A percentile compares a stretch with the other conserved stretches of the same genome.
These are phyloP conservation scores for Magallana angulata DNA, from an alignment of 1,140 invertebrate species.

Conservation along the genomic window DNA sequence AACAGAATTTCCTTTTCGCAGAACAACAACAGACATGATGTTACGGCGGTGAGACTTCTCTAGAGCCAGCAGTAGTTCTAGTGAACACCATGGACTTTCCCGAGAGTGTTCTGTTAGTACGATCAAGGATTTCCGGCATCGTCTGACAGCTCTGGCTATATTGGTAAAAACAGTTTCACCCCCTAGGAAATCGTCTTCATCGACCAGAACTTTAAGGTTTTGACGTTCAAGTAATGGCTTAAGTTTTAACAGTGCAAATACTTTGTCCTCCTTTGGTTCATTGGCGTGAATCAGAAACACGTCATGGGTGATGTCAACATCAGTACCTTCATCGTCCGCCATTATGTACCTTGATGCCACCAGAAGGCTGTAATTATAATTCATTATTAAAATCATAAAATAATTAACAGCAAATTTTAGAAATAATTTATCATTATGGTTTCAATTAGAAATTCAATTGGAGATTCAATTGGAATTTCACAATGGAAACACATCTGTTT, in stretches of 20 bases:
- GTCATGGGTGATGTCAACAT: background rate
- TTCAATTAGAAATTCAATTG: no score
- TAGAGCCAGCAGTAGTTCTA: conserved; percentile 47
- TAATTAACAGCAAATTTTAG: no score
- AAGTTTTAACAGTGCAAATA: background rate
- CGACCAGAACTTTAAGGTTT: background rate
- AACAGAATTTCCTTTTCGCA: background rate
- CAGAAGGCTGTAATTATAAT: no score
- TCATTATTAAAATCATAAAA: no score
- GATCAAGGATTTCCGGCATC: conserved; percentile 31
- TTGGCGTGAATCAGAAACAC: conserved; percentile 20
- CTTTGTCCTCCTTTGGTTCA: background rate
- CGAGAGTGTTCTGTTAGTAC: conserved; percentile 38
- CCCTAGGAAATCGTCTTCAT: conserved; percentile 8
- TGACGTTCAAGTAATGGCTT: background rate
- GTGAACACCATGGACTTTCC: conserved; percentile 46
- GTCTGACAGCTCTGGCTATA: conserved; percentile 22
- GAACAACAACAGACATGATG: conserved; percentile 30
- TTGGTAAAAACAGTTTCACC: background rate
- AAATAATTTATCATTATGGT: no score
- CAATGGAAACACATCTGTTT: no score
- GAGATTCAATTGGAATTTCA: no score
- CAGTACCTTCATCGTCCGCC: conserved; percentile 3
- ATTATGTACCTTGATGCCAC: background rate
- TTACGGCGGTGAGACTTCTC: conserved; percentile 49